Conservation (phyloP, 2,113 vertebrate species). For the Burhinus bistriatus region DNA sequence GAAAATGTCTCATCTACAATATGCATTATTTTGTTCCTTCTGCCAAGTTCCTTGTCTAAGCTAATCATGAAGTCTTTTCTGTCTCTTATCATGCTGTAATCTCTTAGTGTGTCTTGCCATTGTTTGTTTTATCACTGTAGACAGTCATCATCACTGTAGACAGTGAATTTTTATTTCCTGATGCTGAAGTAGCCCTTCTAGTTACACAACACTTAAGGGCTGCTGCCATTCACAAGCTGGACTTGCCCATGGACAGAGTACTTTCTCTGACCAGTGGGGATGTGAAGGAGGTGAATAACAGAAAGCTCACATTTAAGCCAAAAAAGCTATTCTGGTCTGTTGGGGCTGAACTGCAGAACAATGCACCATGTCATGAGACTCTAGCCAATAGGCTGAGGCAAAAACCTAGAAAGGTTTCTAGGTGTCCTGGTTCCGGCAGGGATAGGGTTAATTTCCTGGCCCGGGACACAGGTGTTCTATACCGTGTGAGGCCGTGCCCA, state of each 20-base stretch:
- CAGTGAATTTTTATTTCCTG: background rate
- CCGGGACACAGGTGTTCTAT: no score
- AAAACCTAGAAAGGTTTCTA: background rate
- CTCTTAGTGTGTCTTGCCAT: background rate
- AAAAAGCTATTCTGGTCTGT: background rate
- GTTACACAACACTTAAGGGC: background rate
- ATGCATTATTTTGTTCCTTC: background rate
- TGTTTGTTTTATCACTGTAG: background rate
- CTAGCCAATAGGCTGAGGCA: background rate
- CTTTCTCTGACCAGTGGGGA: background rate
- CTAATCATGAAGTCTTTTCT: background rate
- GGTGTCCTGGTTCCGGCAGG: no score
- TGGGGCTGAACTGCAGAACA: background rate
- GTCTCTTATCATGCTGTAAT: background rate
- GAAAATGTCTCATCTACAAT: background rate
- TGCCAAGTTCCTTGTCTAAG: background rate
- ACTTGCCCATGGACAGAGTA: background rate
- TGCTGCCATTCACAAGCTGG: background rate
- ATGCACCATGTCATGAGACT: rapidly evolving
- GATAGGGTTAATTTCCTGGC: no score
- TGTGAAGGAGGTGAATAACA: background rate
- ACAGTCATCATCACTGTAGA: background rate
- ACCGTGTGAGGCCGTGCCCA: no score
- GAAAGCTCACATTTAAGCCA: background rate
- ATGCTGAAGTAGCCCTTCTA: background rate